Conservation (phyloP, 92 coral and sea anemone species). For the Pocillopora grandis region DNA sequence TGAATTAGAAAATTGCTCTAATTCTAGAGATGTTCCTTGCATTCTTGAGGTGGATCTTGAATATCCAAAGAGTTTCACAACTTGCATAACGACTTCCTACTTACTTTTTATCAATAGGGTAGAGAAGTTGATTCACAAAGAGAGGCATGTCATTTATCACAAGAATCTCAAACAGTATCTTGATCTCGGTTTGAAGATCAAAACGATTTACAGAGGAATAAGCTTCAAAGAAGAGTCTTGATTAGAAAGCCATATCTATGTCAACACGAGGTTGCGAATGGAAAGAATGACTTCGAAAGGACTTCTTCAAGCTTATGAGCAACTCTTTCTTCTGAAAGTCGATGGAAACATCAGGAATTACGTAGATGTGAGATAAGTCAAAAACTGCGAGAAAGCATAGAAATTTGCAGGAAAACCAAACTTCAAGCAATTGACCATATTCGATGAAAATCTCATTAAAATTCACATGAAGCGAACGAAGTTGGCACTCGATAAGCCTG, state of each 20-base stretch:
- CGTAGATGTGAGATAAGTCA: conserved; percentile 44
- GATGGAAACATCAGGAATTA: conserved; percentile 54
- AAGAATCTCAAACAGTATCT: conserved; percentile 31
- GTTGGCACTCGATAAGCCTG: conserved; percentile 34
- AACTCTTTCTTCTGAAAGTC: conserved; percentile 53
- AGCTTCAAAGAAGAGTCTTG: conserved; percentile 35
- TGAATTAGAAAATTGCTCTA: background rate
- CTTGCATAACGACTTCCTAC: conserved; percentile 24
- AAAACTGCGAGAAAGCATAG: conserved; percentile 21
- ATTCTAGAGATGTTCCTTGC: background rate
- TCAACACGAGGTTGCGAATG: conserved; percentile 29
- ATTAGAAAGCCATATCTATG: conserved; percentile 27
- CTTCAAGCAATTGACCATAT: conserved; percentile 34
- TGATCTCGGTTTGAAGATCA: background rate
- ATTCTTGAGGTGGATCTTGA: conserved; percentile 8
- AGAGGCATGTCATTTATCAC: conserved; percentile 40
- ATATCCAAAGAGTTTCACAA: conserved; percentile 13
- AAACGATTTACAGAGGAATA: conserved; percentile 37
- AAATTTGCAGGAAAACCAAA: conserved; percentile 52
- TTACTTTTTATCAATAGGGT: background rate
- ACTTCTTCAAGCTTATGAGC: conserved; percentile 42
- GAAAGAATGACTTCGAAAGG: conserved; percentile 46
- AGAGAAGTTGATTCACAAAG: conserved; percentile 32
- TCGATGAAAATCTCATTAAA: background rate
- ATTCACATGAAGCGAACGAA: conserved; percentile 40